Evolutionary conservation across 2,113 vertebrate species (phyloP).

Genomic region (Oryzias melastigma): DNA sequence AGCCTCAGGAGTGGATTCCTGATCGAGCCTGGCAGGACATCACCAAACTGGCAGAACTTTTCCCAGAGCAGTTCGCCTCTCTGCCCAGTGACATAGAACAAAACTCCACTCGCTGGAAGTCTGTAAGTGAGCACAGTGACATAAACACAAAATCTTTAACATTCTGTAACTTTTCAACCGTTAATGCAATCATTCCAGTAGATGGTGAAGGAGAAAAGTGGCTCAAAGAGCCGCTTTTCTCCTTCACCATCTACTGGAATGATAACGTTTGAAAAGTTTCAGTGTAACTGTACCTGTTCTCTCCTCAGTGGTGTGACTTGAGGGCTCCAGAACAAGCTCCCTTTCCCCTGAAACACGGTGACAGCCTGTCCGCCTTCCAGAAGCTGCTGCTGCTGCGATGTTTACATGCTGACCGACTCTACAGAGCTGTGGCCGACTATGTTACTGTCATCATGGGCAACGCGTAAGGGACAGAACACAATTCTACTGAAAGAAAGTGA

Average conservation of each 20-base stretch:
- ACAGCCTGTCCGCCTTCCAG: conserved; percentile 83
- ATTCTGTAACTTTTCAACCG: too few species aligned
- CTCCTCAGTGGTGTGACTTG: conserved; percentile 86
- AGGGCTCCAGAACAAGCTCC: conserved; percentile 85
- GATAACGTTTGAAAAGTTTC: too few species aligned
- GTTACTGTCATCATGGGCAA: conserved; percentile 86
- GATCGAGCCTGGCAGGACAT: conserved; percentile 96
- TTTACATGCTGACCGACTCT: conserved; percentile 92
- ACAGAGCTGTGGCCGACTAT: conserved; percentile 89
- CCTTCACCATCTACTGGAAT: too few species aligned
- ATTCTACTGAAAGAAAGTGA: too few species aligned
- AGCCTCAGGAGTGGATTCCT: conserved; percentile 85
- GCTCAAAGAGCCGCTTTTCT: too few species aligned
- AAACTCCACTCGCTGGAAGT: conserved; percentile 80
- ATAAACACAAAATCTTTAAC: neutral
- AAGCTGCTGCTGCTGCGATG: conserved; percentile 90
- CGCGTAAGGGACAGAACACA: conserved; percentile 70
- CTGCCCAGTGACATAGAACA: conserved; percentile 85
- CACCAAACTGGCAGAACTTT: conserved; percentile 82
- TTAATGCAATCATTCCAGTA: too few species aligned
- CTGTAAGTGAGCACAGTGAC: conserved; percentile 70
- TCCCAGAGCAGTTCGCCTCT: conserved; percentile 80
- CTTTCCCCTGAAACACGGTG: conserved; percentile 81
- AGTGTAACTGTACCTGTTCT: neutral
- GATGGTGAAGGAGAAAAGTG: too few species aligned